A percentile compares a stretch with the other conserved stretches of the same genome.
phyloP scores from a whole-genome alignment of 2,113 vertebrate species.

The Benitochromis conjunctus region DNA sequence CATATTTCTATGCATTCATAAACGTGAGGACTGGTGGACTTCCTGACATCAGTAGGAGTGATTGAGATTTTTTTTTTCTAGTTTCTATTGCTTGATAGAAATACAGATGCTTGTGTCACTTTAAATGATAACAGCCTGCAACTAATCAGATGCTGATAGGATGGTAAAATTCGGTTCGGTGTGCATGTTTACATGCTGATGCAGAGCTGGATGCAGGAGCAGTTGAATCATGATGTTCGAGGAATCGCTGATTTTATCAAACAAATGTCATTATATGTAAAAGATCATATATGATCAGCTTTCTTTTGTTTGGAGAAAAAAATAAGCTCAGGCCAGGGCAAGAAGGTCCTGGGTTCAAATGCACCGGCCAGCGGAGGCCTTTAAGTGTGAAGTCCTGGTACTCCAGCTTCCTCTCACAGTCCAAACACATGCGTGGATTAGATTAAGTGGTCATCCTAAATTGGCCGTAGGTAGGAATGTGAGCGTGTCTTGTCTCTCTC shows the following conservation, averaged over 20 bases:
- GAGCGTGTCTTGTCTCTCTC: not conserved
- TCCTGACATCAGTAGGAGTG: not conserved
- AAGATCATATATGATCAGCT: not conserved
- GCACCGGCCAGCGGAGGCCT: not conserved
- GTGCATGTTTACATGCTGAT: not conserved
- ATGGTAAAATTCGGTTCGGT: not conserved
- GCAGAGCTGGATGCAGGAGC: not conserved
- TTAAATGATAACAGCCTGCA: not conserved
- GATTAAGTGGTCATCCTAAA: not conserved
- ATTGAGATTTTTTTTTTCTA: not conserved
- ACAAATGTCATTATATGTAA: not conserved
- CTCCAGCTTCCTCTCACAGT: not conserved
- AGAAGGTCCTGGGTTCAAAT: not conserved
- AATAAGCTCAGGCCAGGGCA: not conserved
- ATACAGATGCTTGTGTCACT: not conserved
- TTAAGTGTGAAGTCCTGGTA: not conserved
- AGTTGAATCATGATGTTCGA: not conserved
- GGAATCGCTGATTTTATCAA: not conserved
- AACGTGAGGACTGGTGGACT: not conserved
- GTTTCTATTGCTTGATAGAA: not conserved
- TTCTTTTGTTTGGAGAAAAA: not conserved
- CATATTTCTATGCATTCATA: not conserved
- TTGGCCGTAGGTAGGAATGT: not conserved
- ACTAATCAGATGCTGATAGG: not conserved
- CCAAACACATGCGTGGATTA: not conserved